Percentiles rank a stretch among this genome's conserved stretches.
phyloP scores from a whole-genome alignment of 1,140 invertebrate species.

The Drosophila pallidifrons region DNA sequence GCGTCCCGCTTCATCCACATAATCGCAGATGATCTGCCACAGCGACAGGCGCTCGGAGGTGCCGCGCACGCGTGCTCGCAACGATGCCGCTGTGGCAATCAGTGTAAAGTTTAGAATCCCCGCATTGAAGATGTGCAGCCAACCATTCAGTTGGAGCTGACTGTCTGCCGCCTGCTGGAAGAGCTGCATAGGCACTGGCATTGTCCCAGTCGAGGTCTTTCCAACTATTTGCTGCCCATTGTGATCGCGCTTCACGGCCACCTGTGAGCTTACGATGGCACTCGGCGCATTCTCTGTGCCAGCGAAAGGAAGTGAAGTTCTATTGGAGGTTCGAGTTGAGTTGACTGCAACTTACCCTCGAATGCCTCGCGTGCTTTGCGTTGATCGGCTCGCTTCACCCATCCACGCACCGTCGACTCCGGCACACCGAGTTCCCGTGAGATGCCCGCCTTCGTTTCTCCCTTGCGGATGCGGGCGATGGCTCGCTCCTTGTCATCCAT shows the following conservation, averaged over 20 bases:
- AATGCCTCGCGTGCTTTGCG: conserved; percentile 50
- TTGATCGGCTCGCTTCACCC: conserved; percentile 71
- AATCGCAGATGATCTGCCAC: conserved; percentile 70
- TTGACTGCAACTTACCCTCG: conserved; percentile 31
- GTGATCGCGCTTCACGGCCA: conserved; percentile 45
- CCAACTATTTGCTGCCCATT: conserved; percentile 27
- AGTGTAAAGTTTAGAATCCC: conserved; percentile 68
- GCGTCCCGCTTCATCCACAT: conserved; percentile 64
- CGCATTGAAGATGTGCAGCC: conserved; percentile 71
- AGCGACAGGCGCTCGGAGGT: conserved; percentile 41
- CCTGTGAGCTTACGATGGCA: conserved; percentile 3
- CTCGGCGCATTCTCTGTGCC: neutral
- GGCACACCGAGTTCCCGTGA: conserved; percentile 70
- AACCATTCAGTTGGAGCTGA: conserved; percentile 41
- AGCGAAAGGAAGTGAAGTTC: neutral
- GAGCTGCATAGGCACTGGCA: conserved; percentile 40
- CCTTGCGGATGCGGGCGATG: conserved; percentile 65
- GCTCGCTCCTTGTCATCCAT: conserved; percentile 66
- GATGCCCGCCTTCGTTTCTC: conserved; percentile 73
- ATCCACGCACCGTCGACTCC: conserved; percentile 72
- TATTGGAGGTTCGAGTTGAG: neutral
- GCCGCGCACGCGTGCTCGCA: conserved; percentile 52
- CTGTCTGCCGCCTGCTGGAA: conserved; percentile 37
- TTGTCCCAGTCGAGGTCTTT: neutral
- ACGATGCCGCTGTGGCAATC: conserved; percentile 60